Base-by-base conservation (phyloP, 2,113 vertebrate species). In the Tychaedon coryphoeus region DNA sequence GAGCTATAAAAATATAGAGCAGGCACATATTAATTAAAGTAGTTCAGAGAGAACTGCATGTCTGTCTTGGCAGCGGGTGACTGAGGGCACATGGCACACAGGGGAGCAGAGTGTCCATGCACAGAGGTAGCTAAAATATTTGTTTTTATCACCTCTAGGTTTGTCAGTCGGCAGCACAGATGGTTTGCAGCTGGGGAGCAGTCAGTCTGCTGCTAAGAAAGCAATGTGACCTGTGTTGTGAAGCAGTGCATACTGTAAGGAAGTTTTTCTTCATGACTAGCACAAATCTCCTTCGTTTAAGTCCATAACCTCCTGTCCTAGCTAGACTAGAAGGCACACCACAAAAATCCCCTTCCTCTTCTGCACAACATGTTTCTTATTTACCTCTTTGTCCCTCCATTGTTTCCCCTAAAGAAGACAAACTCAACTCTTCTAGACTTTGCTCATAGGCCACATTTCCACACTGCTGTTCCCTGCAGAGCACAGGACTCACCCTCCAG, bases 1-100 rank as follows among this genome's bases (percentile, higher is more conserved):
- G 88, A 92, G 85, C 86, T 83, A 88, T 86, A 97, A 94, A 93
- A 92, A 93, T 74, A 83, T 50, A 81, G 76, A 71, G 67, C 88
- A 53, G 74, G 64, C 78, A 91, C 50, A 84, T 34, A 47, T 91
- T 79, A 92, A 94, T 92, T 86, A 79, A 81, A 96, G 62, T 45
- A 16, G 56, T 19, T 76, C 66, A 64, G 90, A 80, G 54, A 81
- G 66, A 64, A 90, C 66, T 51, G 74, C 1, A 0, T 47, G 36
- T 66, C 87, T 72, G n/a, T 40, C 60, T 31, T 36, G 69, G 91
- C 88, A 81, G 91, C 3, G 1, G 73, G 47, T 79, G 87, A 50
- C 81, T 79, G 73, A 92, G 57, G 73, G 66, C 80, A 89, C 1
- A 5, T 6, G 38, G 76, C 3, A 3, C 1, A 0, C 10, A 18